A percentile compares a stretch with the other conserved stretches of the same genome.
Conservation (phyloP, 2,797 vertebrate species). For the Onychomys torridus region DNA sequence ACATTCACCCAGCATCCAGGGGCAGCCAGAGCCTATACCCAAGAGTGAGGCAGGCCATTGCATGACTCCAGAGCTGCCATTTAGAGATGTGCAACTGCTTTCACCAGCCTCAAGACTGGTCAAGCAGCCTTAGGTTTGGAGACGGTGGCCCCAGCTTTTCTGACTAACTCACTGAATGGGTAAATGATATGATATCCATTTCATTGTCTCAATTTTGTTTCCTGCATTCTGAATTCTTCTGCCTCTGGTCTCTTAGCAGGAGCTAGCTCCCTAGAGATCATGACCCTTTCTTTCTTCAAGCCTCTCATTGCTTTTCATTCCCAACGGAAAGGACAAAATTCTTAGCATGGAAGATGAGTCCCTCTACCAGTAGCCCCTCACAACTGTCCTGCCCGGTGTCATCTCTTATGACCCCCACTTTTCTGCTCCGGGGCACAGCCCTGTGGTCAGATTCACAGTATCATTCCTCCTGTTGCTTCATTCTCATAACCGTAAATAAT, state of each 20-base stretch:
- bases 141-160: background rate
- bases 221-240: background rate
- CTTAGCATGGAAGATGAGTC: background rate
- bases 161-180: background rate
- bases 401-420: background rate
- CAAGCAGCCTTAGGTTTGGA: background rate
- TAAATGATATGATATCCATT: background rate
- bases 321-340: background rate
- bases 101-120: background rate
- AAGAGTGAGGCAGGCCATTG: background rate
- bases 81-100: no score
- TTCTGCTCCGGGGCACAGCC: background rate
- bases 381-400: no score
- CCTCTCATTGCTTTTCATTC: background rate
- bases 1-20: background rate
- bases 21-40: background rate
- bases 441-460: background rate
- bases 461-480: background rate
- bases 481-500: background rate
- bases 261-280: background rate
- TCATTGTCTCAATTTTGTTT: background rate
- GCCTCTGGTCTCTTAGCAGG: background rate
- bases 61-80: background rate
- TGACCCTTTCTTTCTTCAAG: background rate
- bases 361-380: background rate